Percentiles rank a stretch among this genome's conserved stretches.
Conservation (phyloP, 2,888 invertebrate genomes). For the Galerucella calmariensis region DNA sequence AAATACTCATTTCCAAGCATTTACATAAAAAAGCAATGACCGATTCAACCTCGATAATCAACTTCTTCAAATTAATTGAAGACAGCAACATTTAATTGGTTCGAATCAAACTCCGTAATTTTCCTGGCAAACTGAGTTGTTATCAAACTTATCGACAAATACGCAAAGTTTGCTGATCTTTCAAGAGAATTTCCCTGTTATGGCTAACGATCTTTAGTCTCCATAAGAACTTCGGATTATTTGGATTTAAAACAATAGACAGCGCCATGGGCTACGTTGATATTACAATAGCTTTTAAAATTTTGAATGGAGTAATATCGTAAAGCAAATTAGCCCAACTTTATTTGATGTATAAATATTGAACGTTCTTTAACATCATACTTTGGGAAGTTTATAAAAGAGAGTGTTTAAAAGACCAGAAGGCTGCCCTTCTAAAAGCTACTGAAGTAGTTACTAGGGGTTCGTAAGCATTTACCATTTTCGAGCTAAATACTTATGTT, state of each 20-base stretch:
- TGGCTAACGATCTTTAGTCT: background rate
- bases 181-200: background rate
- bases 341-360: background rate
- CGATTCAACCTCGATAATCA: too few relatives aligned
- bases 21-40: too few relatives aligned
- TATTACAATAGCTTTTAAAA: slow-evolving; percentile 6
- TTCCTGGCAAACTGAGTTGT: background rate
- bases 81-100: background rate
- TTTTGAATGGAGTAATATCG: background rate
- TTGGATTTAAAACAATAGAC: slow-evolving; percentile 2
- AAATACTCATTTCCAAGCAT: too few relatives aligned
- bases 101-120: background rate
- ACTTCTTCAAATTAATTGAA: too few relatives aligned
- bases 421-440: too few relatives aligned
- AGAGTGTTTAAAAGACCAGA: too few relatives aligned
- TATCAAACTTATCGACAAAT: background rate
- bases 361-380: background rate
- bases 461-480: too few relatives aligned
- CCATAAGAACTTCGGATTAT: background rate
- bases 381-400: background rate
- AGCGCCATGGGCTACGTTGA: background rate
- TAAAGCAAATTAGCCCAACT: background rate
- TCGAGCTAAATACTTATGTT: too few relatives aligned
- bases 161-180: background rate
- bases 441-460: too few relatives aligned